These are phyloP conservation scores for Alcedo atthis DNA, from an alignment of 2,797 vertebrate genomes.

Conservation along the genomic window DNA sequence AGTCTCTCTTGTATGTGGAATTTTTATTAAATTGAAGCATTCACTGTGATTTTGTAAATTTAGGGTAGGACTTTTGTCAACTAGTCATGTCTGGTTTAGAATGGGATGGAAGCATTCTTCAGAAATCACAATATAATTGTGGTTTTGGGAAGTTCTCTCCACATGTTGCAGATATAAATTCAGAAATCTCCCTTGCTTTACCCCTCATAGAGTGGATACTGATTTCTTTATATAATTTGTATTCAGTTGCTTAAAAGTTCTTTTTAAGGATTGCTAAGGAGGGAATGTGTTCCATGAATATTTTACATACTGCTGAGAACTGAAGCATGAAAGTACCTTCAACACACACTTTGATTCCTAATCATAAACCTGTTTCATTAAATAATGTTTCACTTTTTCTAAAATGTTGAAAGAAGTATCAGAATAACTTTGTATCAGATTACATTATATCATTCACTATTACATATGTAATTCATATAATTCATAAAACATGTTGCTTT, in stretches of 20 bases:
- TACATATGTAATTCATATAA: too few species aligned
- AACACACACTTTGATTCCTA: neutral
- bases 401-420: conserved; percentile 27
- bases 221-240: neutral
- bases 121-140: neutral
- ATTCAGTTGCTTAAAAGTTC: neutral
- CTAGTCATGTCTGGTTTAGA: neutral
- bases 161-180: neutral
- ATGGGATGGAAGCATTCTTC: neutral
- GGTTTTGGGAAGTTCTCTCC: neutral
- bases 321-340: neutral
- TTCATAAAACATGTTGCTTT: conserved; percentile 35
- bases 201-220: neutral
- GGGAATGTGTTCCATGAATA: neutral
- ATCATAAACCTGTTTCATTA: neutral
- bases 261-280: neutral
- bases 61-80: neutral
- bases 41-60: neutral
- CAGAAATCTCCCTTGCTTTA: neutral
- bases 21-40: neutral
- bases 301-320: neutral
- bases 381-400: neutral
- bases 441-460: conserved; percentile 43
- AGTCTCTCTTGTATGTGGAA: neutral
- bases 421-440: conserved; percentile 31